A percentile compares a stretch with the other conserved stretches of the same genome.
phyloP scores from a whole-genome alignment of 2,797 vertebrate genomes.

The Neostethus bicornis region DNA sequence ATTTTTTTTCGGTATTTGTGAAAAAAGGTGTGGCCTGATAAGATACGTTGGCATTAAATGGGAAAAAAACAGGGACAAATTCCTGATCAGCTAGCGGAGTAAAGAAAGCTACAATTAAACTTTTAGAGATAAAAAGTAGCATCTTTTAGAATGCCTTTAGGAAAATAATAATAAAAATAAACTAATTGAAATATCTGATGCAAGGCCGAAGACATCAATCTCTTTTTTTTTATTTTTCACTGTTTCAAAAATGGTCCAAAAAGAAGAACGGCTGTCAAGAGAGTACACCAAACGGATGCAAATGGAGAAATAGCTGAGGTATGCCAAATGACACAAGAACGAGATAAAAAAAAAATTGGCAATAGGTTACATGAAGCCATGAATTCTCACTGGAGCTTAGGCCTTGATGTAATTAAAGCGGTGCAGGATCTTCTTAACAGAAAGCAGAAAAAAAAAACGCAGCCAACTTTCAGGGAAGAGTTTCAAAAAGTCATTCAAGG shows the following conservation, averaged over 20 bases:
- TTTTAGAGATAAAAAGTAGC: no score
- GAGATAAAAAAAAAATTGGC: not conserved
- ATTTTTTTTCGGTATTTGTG: no score
- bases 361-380: not conserved
- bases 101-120: not conserved
- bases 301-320: not conserved
- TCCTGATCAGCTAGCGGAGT: not conserved
- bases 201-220: not conserved
- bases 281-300: not conserved
- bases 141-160: not conserved
- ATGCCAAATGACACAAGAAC: not conserved
- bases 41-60: no score
- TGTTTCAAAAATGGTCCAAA: not conserved
- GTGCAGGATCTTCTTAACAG: not conserved
- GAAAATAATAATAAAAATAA: not conserved
- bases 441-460: not conserved
- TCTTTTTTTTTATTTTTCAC: not conserved
- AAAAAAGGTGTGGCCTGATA: no score
- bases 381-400: not conserved
- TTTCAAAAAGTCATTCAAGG: not conserved
- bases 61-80: not conserved
- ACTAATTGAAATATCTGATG: not conserved
- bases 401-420: not conserved
- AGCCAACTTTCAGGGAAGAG: not conserved
- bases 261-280: not conserved